These are phyloP conservation scores for Lutraria rhynchaena DNA, from an alignment of 1,140 invertebrate species.

Conservation along the genomic window DNA sequence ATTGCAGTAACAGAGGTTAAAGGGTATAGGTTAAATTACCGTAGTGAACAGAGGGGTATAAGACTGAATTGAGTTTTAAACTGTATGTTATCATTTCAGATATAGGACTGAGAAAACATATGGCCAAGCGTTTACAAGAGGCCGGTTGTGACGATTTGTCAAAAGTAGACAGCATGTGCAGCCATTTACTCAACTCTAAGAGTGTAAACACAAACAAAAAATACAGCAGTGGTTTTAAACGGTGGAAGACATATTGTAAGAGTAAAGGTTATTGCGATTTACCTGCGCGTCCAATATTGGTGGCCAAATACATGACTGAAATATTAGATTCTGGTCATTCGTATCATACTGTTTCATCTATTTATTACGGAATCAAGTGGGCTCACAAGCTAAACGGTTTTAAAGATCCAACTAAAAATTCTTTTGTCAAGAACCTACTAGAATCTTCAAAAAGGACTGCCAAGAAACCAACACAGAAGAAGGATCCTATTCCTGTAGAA, in stretches of 20 bases:
- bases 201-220: slow-evolving; percentile 25
- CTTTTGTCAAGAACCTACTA: neutral
- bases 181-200: slow-evolving; percentile 6
- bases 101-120: neutral
- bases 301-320: slow-evolving; percentile 31
- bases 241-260: neutral
- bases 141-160: neutral
- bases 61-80: neutral
- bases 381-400: slow-evolving; percentile 10
- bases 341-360: neutral
- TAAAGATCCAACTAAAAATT: slow-evolving; percentile 17
- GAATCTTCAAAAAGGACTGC: neutral
- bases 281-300: slow-evolving; percentile 5
- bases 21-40: neutral
- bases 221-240: slow-evolving; percentile 3
- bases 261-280: neutral
- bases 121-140: neutral
- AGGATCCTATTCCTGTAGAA: neutral
- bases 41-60: neutral
- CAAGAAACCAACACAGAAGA: neutral
- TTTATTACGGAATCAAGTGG: slow-evolving; percentile 27
- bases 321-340: neutral
- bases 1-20: neutral
- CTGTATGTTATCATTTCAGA: slow-evolving; percentile 21
- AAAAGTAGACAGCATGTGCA: neutral